Evolutionary conservation across 2,888 invertebrate genomes (phyloP), one percentile per base, ranked within the genome.

Genomic region (Cosmopolites sordidus): DNA sequence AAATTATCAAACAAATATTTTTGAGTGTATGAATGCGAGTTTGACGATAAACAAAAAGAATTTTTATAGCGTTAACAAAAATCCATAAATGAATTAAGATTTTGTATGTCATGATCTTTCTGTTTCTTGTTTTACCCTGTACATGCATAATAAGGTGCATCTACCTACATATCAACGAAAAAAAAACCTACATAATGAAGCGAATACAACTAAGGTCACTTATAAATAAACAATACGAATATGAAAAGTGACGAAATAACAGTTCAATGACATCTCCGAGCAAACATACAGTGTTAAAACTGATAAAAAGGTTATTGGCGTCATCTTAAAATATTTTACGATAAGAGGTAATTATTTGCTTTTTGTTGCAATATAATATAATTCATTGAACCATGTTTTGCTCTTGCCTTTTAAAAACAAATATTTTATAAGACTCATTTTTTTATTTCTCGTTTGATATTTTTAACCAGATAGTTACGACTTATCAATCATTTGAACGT

Each of bases 221-320:
- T 45, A 58, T 54, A 58, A 58, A 54, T 58, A 58, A 58, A 54
- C 48, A 54, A 55, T 44, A 54, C 43, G 44, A 59, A 58, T 58
- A 56, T 18, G 44, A 58, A 56, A 58, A 58, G 58, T 58, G 58
- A 52, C 58, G 56, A 58, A 58, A 58, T 60, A 48, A 43, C 48
- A 44, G 54, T 56, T 58, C 58, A 54, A 50, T 43, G 54, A 64
- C 64, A 57, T 65, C 63, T 33, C 33, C 33, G 33, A 33, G 33
- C 33, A 33, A 33, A 33, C 58, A 61, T 60, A 58, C 51, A 33
- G 5, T 33, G 33, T 33, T 33, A 58, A 65, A 63, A 61, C 62
- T 63, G 67, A 67, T 66, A 68, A 67, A 64, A 64, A 64, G 67
- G 66, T 67, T 67, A 66, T 64, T 67, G 66, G 64, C 67, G 63